Base-by-base conservation (phyloP, 2,113 vertebrate genomes). In the Lampris incognitus region DNA sequence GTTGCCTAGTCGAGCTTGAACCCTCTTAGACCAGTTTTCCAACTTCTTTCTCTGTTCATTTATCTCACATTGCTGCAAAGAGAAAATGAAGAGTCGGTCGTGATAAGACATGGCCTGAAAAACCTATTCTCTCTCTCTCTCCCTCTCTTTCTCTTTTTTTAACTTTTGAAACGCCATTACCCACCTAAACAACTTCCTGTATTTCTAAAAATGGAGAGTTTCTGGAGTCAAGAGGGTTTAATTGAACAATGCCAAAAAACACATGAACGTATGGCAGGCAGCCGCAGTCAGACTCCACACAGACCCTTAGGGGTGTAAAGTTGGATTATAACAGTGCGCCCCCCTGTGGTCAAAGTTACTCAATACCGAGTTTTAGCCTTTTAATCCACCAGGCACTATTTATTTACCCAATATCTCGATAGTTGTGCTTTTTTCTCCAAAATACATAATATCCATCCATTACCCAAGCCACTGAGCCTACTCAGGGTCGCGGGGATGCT, bases 1-100 rank as follows among this genome's bases (percentile, higher is more conserved):
- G 88, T 99, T 98, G 65, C 96, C 95, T 81, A 99, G 92, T 84
- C 95, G 95, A 71, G 96, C 94, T 82, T 97, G 95, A 37, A 94
- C 92, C 91, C 88, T 96, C 76, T 90, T 95, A 24, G 92, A 93
- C 84, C 96, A 95, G 81, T 52, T 72, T 85, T 96, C 95, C 88
- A 97, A 72, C 84, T 88, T 95, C 78, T 88, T 95, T 74, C 97
- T 97, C 87, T 96, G 92, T 67, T 96, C 93, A 65, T 84, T 94
- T 49, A 95, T 76, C 74, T 95, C 93, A 87, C 69, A 94, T 83
- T 97, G 66, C 97, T 98, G 87, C 82, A 92, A 81, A 85, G 72
- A 83, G 72, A 71, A 9, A 59, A 3, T 5, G 1, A 24, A 66
- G 56, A 67, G 38, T 80, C 55, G 85, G 44, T 49, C 49, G 13